Evolutionary conservation across 2,888 invertebrate species (phyloP).

Genomic region (Stenoptilia bipunctidactyla): DNA sequence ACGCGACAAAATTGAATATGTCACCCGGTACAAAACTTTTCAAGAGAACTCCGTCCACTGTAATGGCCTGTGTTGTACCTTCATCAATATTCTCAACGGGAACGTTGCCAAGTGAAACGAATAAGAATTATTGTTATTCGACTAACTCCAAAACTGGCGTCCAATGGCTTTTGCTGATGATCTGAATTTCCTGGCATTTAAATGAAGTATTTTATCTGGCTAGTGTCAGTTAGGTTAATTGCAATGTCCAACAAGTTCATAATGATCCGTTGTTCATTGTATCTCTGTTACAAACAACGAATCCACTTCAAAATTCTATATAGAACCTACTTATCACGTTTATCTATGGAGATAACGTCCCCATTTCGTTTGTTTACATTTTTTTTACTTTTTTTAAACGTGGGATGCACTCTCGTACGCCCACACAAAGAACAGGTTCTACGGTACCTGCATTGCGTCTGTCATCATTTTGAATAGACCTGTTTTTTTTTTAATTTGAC

Average conservation of each 20-base stretch:
- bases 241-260: too few species aligned
- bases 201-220: too few species aligned
- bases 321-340: too few species aligned
- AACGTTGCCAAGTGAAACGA: conserved; percentile 20
- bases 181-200: too few species aligned
- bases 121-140: conserved; percentile 52
- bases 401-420: conserved; percentile 23
- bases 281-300: too few species aligned
- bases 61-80: conserved; percentile 23
- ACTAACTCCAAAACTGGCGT: conserved; percentile 40
- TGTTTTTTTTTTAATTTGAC: neutral
- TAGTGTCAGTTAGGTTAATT: too few species aligned
- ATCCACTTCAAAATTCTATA: too few species aligned
- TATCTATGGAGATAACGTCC: conserved; percentile 11
- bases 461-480: conserved; percentile 33
- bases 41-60: conserved; percentile 8
- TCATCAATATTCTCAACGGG: conserved; percentile 45
- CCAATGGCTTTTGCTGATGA: conserved; percentile 11
- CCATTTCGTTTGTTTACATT: conserved; percentile 36
- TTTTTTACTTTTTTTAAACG: conserved; percentile 19
- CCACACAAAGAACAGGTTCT: conserved; percentile 32
- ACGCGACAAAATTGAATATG: conserved; percentile 30
- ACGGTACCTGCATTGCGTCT: conserved; percentile 33
- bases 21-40: conserved; percentile 14
- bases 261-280: too few species aligned